These are phyloP conservation scores for Lordiphosa clarofinis DNA, from an alignment of 1,140 invertebrate genomes.

Conservation along the genomic window DNA sequence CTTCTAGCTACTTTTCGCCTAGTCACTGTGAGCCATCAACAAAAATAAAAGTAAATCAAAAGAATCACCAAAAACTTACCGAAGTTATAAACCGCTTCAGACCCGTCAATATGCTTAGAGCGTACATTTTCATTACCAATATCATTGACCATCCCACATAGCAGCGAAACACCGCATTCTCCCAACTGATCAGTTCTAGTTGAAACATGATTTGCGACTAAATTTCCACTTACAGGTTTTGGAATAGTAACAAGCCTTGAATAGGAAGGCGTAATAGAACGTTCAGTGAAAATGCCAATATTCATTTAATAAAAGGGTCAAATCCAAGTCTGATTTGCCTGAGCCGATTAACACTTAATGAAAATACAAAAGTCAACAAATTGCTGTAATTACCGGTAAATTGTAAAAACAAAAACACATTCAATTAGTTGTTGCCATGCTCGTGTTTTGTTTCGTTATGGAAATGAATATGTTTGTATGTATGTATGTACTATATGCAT, in stretches of 20 bases:
- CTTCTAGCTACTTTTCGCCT: background rate
- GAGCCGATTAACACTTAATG: conserved; percentile 48
- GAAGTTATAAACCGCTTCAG: conserved; percentile 81
- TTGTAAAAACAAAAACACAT: conserved; percentile 42
- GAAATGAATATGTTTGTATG: background rate
- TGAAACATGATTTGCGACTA: conserved; percentile 34
- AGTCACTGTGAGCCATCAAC: background rate
- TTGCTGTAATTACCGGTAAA: conserved; percentile 50
- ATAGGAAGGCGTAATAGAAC: no score
- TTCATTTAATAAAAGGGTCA: no score
- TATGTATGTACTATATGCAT: background rate
- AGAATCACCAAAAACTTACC: conserved; percentile 75
- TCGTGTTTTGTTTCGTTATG: conserved; percentile 18
- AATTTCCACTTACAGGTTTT: conserved; percentile 24
- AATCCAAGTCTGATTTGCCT: background rate
- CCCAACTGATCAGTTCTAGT: conserved; percentile 45
- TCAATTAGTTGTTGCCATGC: background rate
- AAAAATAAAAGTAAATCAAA: no score
- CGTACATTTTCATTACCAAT: conserved; percentile 82
- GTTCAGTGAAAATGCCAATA: no score
- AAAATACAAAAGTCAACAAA: conserved; percentile 53
- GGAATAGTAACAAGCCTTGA: background rate
- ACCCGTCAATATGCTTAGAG: conserved; percentile 82
- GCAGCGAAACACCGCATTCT: conserved; percentile 80
- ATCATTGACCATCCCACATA: conserved; percentile 82